Conservation (phyloP, 2,113 vertebrate genomes). For the Ctenodactylus gundi region DNA sequence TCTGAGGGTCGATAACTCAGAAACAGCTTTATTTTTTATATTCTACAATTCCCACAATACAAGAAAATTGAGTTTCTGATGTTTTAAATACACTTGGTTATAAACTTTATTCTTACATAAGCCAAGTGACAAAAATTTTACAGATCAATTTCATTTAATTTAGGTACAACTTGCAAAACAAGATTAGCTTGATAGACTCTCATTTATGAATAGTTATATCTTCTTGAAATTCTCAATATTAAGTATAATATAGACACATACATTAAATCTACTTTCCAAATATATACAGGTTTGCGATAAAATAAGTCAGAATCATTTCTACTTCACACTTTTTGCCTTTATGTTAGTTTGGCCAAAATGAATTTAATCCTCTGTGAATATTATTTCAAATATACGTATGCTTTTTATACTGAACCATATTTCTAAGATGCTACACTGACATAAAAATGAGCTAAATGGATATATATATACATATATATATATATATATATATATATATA, state of each 20-base stretch:
- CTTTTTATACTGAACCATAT: background rate
- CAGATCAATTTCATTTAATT: background rate
- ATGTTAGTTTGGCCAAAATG: background rate
- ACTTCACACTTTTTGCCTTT: background rate
- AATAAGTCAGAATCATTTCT: background rate
- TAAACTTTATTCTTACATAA: slow-evolving; percentile 16
- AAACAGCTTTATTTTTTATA: background rate
- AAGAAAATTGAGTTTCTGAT: background rate
- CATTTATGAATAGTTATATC: background rate
- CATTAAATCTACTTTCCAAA: background rate
- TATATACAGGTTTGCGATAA: background rate
- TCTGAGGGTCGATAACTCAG: background rate
- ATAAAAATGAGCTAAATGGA: no score
- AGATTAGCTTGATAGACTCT: background rate
- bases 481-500: no score
- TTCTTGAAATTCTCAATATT: background rate
- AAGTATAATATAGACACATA: background rate
- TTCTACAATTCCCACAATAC: slow-evolving; percentile 1
- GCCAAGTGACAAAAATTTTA: slow-evolving; percentile 29
- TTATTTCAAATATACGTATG: slow-evolving; percentile 12
- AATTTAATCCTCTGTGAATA: background rate
- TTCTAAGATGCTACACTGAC: background rate
- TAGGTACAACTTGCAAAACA: background rate
- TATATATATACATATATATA: no score
- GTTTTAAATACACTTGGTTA: background rate